Percentiles rank a stretch among this genome's conserved stretches.
phyloP scores from a whole-genome alignment of 2,888 invertebrate genomes.

The Rhaphigaster nebulosa region DNA sequence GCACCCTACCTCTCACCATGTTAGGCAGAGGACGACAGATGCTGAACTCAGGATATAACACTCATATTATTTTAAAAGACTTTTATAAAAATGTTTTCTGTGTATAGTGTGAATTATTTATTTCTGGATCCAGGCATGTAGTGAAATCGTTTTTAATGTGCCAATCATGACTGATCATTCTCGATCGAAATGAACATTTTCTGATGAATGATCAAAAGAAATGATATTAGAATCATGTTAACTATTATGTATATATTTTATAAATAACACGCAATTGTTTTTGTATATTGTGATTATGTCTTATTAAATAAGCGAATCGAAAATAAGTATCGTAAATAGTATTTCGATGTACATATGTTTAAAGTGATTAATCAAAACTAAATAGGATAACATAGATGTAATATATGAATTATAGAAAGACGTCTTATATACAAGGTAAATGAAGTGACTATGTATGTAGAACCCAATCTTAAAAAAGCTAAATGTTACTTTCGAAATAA shows the following conservation, averaged over 20 bases:
- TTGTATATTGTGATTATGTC: constrained; percentile 59
- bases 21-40: constrained; percentile 72
- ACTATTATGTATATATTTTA: constrained; percentile 61
- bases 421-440: constrained; percentile 3
- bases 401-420: constrained; percentile 47
- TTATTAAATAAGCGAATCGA: constrained; percentile 58
- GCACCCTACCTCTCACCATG: constrained; percentile 74
- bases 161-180: constrained; percentile 52
- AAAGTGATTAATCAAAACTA: constrained; percentile 66
- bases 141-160: constrained; percentile 54
- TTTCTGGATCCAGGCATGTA: constrained; percentile 54
- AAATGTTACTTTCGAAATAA: background rate
- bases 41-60: constrained; percentile 70
- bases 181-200: constrained; percentile 44
- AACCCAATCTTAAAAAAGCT: background rate
- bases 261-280: constrained; percentile 59
- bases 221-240: constrained; percentile 59
- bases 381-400: constrained; percentile 60
- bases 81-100: constrained; percentile 56
- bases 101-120: constrained; percentile 60
- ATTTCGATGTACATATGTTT: constrained; percentile 66
- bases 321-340: constrained; percentile 59
- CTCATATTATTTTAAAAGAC: constrained; percentile 27
- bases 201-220: constrained; percentile 40
- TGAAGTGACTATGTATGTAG: constrained; percentile 26